Evolutionary conservation across 1,140 invertebrate species (phyloP).

Genomic region (Mycetomoellerius zeteki): DNA sequence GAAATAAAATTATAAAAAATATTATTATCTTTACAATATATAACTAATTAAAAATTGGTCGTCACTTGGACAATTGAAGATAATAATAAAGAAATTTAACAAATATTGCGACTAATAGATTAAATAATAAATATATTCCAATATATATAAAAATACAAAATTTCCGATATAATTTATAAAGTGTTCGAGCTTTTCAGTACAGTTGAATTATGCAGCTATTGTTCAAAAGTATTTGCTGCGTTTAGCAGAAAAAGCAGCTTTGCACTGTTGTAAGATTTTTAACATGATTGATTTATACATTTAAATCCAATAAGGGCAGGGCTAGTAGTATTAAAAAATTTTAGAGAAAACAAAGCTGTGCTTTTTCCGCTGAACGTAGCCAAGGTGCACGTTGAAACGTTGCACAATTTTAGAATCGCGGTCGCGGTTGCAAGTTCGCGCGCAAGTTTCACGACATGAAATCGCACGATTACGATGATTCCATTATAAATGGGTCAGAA

Average conservation of each 20-base stretch:
- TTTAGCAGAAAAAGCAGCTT: not conserved
- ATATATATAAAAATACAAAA: not conserved
- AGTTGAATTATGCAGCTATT: not conserved
- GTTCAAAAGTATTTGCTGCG: not conserved
- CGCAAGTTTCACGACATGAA: conserved; percentile 33
- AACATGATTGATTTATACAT: too few species aligned
- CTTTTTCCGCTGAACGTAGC: too few species aligned
- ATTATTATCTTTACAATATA: not conserved
- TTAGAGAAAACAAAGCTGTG: too few species aligned
- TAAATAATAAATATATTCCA: not conserved
- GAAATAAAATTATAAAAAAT: not conserved
- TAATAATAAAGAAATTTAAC: not conserved
- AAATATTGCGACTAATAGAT: not conserved
- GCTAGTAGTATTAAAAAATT: too few species aligned
- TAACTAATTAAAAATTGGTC: not conserved
- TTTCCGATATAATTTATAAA: not conserved
- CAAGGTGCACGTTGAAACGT: not conserved
- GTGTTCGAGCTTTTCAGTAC: not conserved
- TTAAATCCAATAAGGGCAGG: too few species aligned
- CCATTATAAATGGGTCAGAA: conserved; percentile 85
- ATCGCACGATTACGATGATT: conserved; percentile 70
- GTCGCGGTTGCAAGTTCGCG: conserved; percentile 27
- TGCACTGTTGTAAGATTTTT: too few species aligned
- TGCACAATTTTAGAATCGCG: conserved; percentile 34
- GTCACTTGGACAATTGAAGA: not conserved